Evolutionary conservation across 2,113 vertebrate species (phyloP).

Genomic region (Opisthocomus hoazin): DNA sequence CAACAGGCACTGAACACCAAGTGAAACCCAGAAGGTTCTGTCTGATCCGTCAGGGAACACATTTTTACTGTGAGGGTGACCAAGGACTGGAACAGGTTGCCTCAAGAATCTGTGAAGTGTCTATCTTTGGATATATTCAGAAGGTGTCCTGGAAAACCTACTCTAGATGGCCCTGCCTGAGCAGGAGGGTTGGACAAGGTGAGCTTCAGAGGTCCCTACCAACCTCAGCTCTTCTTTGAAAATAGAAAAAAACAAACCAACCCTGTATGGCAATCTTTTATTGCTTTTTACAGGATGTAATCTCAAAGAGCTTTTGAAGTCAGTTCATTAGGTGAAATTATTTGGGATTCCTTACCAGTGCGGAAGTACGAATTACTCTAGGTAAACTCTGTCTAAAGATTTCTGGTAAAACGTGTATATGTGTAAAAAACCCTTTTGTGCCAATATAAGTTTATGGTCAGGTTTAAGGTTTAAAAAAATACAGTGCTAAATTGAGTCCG

Average conservation of each 20-base stretch:
- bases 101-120: not conserved
- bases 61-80: not conserved
- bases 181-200: not conserved
- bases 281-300: not conserved
- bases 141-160: not conserved
- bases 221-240: not conserved
- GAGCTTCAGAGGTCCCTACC: not conserved
- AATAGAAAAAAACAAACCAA: not conserved
- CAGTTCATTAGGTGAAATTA: not conserved
- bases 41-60: not conserved
- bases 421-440: not conserved
- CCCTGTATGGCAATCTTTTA: not conserved
- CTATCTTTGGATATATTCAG: not conserved
- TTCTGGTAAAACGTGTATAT: not conserved
- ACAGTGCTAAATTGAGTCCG: not conserved
- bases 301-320: not conserved
- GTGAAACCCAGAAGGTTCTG: not conserved
- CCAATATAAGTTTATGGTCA: not conserved
- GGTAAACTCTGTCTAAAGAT: not conserved
- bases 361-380: not conserved
- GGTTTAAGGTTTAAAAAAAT: not conserved
- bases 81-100: not conserved
- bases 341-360: not conserved
- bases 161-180: not conserved
- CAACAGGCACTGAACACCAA: not conserved